Conservation (phyloP, 2,888 invertebrate genomes). For the Eledone cirrhosa region DNA sequence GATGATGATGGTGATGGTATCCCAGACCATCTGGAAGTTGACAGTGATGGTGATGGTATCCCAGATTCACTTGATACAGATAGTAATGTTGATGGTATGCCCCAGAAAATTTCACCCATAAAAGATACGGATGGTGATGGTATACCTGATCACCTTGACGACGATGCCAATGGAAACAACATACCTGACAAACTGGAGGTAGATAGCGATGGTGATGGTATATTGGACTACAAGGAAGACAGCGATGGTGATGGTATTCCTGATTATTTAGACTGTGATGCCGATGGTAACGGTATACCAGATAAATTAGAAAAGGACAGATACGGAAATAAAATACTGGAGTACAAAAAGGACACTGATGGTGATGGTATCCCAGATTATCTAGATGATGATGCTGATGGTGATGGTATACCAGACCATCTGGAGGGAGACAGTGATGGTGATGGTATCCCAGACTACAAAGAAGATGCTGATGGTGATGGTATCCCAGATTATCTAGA, state of each 20-base stretch:
- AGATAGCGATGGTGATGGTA: slow-evolving; percentile 51
- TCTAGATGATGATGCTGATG: slow-evolving; percentile 43
- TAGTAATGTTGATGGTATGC: slow-evolving; percentile 50
- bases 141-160: slow-evolving; percentile 38
- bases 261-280: slow-evolving; percentile 47
- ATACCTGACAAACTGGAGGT: slow-evolving; percentile 40
- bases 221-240: slow-evolving; percentile 52
- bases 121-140: slow-evolving; percentile 42
- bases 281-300: slow-evolving; percentile 51
- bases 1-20: slow-evolving; percentile 51
- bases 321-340: slow-evolving; percentile 56
- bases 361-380: slow-evolving; percentile 52
- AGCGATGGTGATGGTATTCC: slow-evolving; percentile 44
- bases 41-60: slow-evolving; percentile 55
- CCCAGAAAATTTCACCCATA: neutral
- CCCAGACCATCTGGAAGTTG: slow-evolving; percentile 45
- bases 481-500: slow-evolving; percentile 49
- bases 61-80: slow-evolving; percentile 49
- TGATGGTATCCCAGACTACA: slow-evolving; percentile 58
- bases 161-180: slow-evolving; percentile 42
- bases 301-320: slow-evolving; percentile 46
- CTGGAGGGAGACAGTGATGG: slow-evolving; percentile 54
- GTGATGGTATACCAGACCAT: slow-evolving; percentile 34
- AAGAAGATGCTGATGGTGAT: slow-evolving; percentile 32
- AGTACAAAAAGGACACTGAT: slow-evolving; percentile 43